Evolutionary conservation across 2,797 vertebrate genomes (phyloP).

Genomic region (Cyprinodon diabolis): DNA sequence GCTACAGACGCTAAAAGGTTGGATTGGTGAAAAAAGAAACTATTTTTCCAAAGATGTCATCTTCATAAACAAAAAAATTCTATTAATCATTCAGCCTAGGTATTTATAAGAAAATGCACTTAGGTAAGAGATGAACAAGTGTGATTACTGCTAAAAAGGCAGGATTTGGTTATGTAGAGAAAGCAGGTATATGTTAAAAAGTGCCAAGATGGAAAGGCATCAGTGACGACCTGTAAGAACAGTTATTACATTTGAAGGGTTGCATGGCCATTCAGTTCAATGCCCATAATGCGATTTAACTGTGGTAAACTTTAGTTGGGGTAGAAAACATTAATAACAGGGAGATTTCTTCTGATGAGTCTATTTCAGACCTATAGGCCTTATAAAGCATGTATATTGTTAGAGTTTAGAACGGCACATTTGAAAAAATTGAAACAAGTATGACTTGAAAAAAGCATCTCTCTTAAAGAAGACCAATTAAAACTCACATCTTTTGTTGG

Average conservation of each 20-base stretch:
- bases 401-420: background rate
- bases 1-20: no score
- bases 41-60: no score
- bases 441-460: background rate
- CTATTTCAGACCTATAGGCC: background rate
- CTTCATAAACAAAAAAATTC: no score
- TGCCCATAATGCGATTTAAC: no score
- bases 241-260: no score
- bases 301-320: no score
- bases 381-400: background rate
- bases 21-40: no score
- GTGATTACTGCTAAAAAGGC: background rate
- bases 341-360: no score
- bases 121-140: background rate
- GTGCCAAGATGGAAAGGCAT: no score
- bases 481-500: background rate
- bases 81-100: no score
- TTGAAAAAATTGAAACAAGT: background rate
- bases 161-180: background rate
- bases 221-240: no score
- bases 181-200: background rate
- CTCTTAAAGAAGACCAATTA: background rate
- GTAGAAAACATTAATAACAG: no score
- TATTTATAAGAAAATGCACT: background rate
- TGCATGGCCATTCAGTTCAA: background rate